phyloP scores from a whole-genome alignment of 2,888 invertebrate species.

The Allophyes oxyacanthae region DNA sequence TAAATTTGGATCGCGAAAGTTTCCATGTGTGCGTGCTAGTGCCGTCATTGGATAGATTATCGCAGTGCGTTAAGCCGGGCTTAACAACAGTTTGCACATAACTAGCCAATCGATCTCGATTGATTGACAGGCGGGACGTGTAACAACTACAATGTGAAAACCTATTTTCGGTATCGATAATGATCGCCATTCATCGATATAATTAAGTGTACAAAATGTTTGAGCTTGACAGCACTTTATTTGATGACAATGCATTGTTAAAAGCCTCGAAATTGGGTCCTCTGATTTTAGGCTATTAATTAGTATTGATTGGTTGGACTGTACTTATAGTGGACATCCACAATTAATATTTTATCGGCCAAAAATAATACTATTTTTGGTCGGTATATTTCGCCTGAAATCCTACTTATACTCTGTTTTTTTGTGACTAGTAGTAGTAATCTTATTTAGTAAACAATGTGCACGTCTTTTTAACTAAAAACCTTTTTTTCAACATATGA shows the following conservation, averaged over 20 bases:
- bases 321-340: constrained; percentile 1
- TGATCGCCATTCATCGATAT: constrained; percentile 25
- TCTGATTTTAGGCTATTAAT: constrained; percentile 40
- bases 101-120: constrained; percentile 72
- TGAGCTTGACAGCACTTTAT: constrained; percentile 30
- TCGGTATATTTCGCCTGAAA: no score
- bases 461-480: no score
- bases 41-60: constrained; percentile 76
- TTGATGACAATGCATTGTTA: constrained; percentile 31
- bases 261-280: constrained; percentile 29
- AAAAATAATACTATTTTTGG: background rate
- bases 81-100: constrained; percentile 78
- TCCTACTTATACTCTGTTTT: no score
- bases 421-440: no score
- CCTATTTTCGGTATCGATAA: constrained; percentile 41
- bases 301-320: constrained; percentile 33
- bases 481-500: no score
- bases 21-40: constrained; percentile 69
- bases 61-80: constrained; percentile 68
- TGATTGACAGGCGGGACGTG: constrained; percentile 72
- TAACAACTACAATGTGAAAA: constrained; percentile 54
- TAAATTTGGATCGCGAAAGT: constrained; percentile 39
- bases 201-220: constrained; percentile 31
- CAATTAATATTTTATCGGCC: constrained; percentile 7
- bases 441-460: no score